phyloP scores from a whole-genome alignment of 2,888 invertebrate species.

The Andrena camellia region DNA sequence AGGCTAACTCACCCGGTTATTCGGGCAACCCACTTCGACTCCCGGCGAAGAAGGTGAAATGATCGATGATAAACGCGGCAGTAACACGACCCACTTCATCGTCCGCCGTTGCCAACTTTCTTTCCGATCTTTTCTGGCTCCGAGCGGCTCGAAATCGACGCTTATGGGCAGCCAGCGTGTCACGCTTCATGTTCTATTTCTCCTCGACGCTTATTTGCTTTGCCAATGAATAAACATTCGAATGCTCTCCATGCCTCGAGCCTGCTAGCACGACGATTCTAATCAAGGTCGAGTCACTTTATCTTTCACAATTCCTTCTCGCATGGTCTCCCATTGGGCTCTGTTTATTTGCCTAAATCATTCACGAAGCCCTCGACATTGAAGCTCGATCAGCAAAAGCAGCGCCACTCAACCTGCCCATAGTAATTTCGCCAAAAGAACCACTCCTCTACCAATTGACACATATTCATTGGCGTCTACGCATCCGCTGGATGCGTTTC shows the following conservation, averaged over 20 bases:
- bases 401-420: no score
- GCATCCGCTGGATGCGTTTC: constrained; percentile 18
- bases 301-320: no score
- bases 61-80: constrained; percentile 68
- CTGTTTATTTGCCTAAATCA: no score
- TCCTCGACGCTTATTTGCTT: constrained; percentile 29
- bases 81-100: constrained; percentile 68
- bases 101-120: constrained; percentile 63
- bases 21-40: constrained; percentile 59
- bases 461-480: constrained; percentile 2
- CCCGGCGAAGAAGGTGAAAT: constrained; percentile 66
- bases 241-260: constrained; percentile 25
- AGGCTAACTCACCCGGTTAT: constrained; percentile 40
- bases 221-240: constrained; percentile 42
- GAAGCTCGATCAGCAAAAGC: no score
- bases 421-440: background rate
- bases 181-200: constrained; percentile 67
- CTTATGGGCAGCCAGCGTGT: constrained; percentile 52
- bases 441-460: background rate
- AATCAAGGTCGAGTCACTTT: background rate
- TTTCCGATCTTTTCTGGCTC: constrained; percentile 58
- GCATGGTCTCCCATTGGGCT: no score
- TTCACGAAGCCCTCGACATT: no score
- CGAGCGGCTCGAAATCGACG: constrained; percentile 55
- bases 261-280: background rate